These are phyloP conservation scores for Labroides dimidiatus DNA, from an alignment of 2,797 vertebrate species.

Conservation along the genomic window DNA sequence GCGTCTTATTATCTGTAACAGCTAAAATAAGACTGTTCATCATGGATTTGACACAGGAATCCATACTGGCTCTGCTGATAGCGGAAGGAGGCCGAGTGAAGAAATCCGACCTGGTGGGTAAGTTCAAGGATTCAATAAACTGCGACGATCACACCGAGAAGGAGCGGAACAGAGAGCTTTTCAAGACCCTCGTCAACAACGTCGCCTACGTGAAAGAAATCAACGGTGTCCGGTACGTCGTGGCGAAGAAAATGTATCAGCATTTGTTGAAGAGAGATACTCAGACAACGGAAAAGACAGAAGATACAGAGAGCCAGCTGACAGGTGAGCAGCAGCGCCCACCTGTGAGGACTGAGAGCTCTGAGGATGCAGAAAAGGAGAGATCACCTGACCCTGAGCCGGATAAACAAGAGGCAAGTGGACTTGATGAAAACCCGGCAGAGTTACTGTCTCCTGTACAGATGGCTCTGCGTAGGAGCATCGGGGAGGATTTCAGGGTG, in stretches of 20 bases:
- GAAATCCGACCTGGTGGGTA: constrained; percentile 83
- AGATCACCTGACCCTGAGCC: background rate
- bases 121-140: constrained; percentile 85
- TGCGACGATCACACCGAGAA: constrained; percentile 76
- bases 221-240: constrained; percentile 84
- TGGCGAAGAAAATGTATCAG: constrained; percentile 80
- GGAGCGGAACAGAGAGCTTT: constrained; percentile 84
- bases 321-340: constrained; percentile 61
- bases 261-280: constrained; percentile 38
- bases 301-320: background rate
- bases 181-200: constrained; percentile 89
- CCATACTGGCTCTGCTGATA: constrained; percentile 82
- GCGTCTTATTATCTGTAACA: too few relatives aligned
- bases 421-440: background rate
- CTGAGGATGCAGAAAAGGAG: background rate
- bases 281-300: background rate
- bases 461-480: constrained; percentile 66
- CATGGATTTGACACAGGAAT: constrained; percentile 84
- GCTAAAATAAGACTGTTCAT: background rate
- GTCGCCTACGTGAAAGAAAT: constrained; percentile 87
- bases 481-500: background rate
- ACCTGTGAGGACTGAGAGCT: constrained; percentile 19
- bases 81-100: constrained; percentile 84
- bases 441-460: constrained; percentile 27
- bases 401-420: background rate